Percentiles rank a stretch among this genome's conserved stretches.
phyloP scores from a whole-genome alignment of 2,113 vertebrate genomes.

The Lepisosteus osseus region DNA sequence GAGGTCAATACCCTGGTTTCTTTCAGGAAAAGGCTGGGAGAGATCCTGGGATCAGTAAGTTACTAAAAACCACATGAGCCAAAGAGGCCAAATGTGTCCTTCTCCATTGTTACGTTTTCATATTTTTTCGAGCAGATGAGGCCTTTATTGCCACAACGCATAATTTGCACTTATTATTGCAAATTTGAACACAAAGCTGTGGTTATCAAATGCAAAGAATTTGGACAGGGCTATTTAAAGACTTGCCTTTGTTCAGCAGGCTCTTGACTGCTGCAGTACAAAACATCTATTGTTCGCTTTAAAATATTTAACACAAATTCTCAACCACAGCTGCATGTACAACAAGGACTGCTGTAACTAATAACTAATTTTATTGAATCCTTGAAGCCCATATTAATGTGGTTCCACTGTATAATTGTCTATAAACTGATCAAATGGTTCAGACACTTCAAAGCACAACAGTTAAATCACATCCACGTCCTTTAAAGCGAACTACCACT shows the following conservation, averaged over 20 bases:
- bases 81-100: no score
- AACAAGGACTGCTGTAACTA: conserved; percentile 29
- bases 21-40: no score
- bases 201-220: conserved; percentile 38
- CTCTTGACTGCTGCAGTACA: conserved; percentile 25
- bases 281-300: conserved; percentile 36
- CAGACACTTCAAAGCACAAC: conserved; percentile 29
- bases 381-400: conserved; percentile 31
- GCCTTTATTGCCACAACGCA: conserved; percentile 37
- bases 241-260: conserved; percentile 34
- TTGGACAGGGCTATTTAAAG: conserved; percentile 32
- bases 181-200: conserved; percentile 41
- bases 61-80: no score
- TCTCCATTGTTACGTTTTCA: no score
- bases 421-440: conserved; percentile 35
- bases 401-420: conserved; percentile 28
- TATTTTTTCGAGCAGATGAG: conserved; percentile 16
- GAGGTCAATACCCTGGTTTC: no score
- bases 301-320: conserved; percentile 32
- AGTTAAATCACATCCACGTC: not conserved
- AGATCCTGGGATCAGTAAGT: no score
- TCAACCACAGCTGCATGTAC: conserved; percentile 31
- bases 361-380: conserved; percentile 21
- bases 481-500: not conserved
- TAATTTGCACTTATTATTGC: conserved; percentile 38